Evolutionary conservation across 2,797 vertebrate genomes (phyloP).

Genomic region (Perodicticus potto): DNA sequence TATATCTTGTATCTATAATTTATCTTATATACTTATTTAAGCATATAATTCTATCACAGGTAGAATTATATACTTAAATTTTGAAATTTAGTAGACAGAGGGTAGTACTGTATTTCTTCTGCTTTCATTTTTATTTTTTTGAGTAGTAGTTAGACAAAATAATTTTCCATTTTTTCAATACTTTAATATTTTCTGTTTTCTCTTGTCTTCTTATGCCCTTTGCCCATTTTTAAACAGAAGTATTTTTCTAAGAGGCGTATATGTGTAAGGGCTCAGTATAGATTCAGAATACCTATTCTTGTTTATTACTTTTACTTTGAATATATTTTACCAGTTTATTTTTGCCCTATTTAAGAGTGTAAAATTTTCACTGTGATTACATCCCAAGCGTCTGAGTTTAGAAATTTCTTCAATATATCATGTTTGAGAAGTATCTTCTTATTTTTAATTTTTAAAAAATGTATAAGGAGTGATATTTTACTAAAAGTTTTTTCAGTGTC

Average conservation of each 20-base stretch:
- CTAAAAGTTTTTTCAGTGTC: neutral
- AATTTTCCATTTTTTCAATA: neutral
- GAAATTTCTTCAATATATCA: neutral
- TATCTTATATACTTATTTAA: too few species aligned
- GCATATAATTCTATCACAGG: too few species aligned
- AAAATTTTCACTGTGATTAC: neutral
- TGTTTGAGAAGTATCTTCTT: neutral
- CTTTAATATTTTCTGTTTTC: neutral
- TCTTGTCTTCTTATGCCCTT: neutral
- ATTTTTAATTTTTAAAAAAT: conserved; percentile 42
- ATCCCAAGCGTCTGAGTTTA: conserved; percentile 33
- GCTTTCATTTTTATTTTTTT: conserved; percentile 30
- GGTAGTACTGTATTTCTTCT: neutral
- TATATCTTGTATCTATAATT: too few species aligned
- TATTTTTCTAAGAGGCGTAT: neutral
- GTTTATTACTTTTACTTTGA: conserved; percentile 23
- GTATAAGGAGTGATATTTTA: neutral
- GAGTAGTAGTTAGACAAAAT: neutral
- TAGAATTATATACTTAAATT: neutral
- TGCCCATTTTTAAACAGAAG: neutral
- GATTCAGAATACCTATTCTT: neutral
- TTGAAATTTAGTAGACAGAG: conserved; percentile 7
- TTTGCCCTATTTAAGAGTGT: conserved; percentile 5
- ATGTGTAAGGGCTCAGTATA: neutral
- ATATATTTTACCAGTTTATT: neutral